A percentile compares a stretch with the other conserved stretches of the same genome.
These are phyloP conservation scores for Orthosia incerta DNA, from an alignment of 2,888 invertebrate species.

Conservation along the genomic window DNA sequence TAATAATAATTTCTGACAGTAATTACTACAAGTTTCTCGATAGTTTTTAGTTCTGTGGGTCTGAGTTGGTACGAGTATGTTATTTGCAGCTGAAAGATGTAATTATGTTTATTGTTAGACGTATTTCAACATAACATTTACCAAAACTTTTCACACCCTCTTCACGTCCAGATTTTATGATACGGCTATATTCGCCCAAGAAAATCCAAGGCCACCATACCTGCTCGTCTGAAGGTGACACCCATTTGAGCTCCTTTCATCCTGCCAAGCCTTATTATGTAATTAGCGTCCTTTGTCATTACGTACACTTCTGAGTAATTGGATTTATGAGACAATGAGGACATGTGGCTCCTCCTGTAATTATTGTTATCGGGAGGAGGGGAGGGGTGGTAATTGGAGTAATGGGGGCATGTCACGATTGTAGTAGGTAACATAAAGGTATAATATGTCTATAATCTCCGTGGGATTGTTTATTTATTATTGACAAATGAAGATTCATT, in stretches of 20 bases:
- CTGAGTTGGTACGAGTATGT: no score
- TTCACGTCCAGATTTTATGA: neutral
- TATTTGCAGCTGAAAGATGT: no score
- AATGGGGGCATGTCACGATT: neutral
- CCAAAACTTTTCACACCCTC: neutral
- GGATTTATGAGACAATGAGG: constrained; percentile 37
- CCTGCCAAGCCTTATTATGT: constrained; percentile 46
- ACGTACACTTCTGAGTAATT: constrained; percentile 39
- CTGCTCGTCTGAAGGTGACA: neutral
- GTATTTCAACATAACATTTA: neutral
- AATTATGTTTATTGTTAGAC: neutral
- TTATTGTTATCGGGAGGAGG: constrained; percentile 27
- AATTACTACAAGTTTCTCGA: no score
- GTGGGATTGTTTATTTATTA: no score
- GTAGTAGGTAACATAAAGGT: no score
- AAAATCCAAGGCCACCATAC: neutral
- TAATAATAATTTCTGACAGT: no score
- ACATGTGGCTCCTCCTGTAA: constrained; percentile 44
- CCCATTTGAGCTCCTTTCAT: constrained; percentile 56
- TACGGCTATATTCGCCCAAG: neutral
- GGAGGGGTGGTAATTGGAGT: no score
- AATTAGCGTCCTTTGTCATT: constrained; percentile 62
- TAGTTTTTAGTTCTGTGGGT: no score
- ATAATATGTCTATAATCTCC: no score
- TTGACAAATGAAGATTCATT: no score